Base-by-base conservation (phyloP, 2,888 invertebrate genomes). In the Hirtodrosophila trivittata region DNA sequence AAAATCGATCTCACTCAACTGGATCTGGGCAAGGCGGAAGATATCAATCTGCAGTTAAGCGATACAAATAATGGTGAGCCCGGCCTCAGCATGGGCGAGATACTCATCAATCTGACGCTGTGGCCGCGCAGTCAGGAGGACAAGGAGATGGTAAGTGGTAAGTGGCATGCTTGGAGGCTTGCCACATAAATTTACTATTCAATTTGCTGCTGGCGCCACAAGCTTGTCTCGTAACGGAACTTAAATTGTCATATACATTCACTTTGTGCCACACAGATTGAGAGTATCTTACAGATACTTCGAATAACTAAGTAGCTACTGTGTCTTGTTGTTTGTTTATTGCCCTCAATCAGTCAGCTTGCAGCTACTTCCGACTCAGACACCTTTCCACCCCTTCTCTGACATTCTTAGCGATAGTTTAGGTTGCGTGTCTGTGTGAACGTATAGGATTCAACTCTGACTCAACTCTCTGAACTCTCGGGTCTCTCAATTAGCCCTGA, bases 71-170 rank as follows among this genome's bases (percentile, higher is more conserved):
- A 87, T 49, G 81, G 86, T 1, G 88, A 87, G 18, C 93, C 93
- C 47, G 80, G 77, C 13, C 94, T 94, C 74, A 93, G 94, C 82
- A 93, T 98, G 92, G 98, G 98, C 1, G 97, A 97, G 91, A 93
- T 98, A 47, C 92, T 93, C 60, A 90, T 99, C 42, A 94, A 95
- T 51, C 94, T 95, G 37, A 97, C 96, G 0, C 92, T 99, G n/a
- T 95, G 95, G 93, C 98, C 98, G 1, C 95, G 96, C 87, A 95
- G 96, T 39, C 97, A 97, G 90, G 97, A 97, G 89, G 98, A 98
- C 88, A 97, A 97, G 89, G 97, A 98, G 88, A 95, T 96, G 94
- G 98, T 97, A 90, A 91, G 86, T 96, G 94, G 98, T 97, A 90
- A 91, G 86, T 60, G 14, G 4, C 28, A 9, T 1, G 7, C 10